Conservation (phyloP, 2,797 vertebrate genomes). For the Hoplostethus atlanticus region DNA sequence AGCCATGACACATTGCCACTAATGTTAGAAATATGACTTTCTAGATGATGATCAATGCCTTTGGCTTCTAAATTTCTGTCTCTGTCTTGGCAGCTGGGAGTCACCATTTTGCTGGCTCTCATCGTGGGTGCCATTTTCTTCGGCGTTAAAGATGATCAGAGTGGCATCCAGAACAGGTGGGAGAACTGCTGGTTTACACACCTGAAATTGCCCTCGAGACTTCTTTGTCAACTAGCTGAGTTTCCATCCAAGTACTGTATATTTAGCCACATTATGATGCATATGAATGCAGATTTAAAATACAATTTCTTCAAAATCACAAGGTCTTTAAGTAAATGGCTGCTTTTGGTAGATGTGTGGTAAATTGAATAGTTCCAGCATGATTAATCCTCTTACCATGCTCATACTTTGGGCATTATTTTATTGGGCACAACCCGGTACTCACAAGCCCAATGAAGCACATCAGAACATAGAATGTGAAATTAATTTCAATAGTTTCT, state of each 20-base stretch:
- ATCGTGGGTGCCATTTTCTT: slow-evolving; percentile 93
- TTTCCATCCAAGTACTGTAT: no score
- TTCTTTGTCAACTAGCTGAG: no score
- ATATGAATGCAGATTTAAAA: no score
- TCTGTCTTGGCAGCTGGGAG: slow-evolving; percentile 71
- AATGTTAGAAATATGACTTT: slow-evolving; percentile 10
- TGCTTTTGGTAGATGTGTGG: slow-evolving; percentile 51
- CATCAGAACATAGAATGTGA: slow-evolving; percentile 22
- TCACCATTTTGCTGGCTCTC: slow-evolving; percentile 88
- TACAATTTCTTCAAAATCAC: no score
- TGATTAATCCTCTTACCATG: slow-evolving; percentile 70
- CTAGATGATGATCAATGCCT: background rate
- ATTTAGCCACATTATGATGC: no score
- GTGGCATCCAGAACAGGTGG: slow-evolving; percentile 95
- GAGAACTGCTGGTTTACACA: slow-evolving; percentile 32
- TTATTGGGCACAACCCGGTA: slow-evolving; percentile 68
- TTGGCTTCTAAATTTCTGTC: slow-evolving; percentile 39
- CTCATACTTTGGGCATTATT: slow-evolving; percentile 19
- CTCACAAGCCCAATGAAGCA: slow-evolving; percentile 53
- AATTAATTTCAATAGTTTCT: slow-evolving; percentile 30
- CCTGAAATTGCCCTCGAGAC: no score
- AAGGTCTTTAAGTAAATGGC: slow-evolving; percentile 17
- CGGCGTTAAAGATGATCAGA: slow-evolving; percentile 81
- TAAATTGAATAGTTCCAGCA: slow-evolving; percentile 55
- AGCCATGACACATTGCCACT: background rate